Evolutionary conservation across 1,140 invertebrate genomes (phyloP), one percentile per base, ranked within the genome.

Genomic region (Gonatopus flavifemur): DNA sequence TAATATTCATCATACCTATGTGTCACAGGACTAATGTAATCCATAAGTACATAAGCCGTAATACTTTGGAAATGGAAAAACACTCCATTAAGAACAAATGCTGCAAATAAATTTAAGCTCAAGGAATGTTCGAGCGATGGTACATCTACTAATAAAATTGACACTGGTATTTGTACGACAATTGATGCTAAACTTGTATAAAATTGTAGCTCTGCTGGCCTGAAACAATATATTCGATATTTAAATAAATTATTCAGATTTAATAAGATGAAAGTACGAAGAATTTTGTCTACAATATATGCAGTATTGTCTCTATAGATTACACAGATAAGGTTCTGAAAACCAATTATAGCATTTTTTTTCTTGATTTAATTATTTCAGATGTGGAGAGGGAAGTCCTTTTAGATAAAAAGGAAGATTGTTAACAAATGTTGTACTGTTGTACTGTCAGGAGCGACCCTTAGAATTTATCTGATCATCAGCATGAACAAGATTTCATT

Each of bases 11-110:
- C 10, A 73, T 78, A 92, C 90, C 90, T 92, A 65, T 93, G 89
- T 25, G 90, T 92, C 10, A 93, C 88, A 30, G 90, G 90, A 76
- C 87, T 90, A 66, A 93, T 90, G 65, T 90, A 91, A 65, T 88
- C 87, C 86, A 93, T 90, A 39, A 93, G 81, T 36, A 89, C 88
- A 77, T 92, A 93, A 8, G 90, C 90, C 44, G 88, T 88, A 61
- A 93, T 90, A 72, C 88, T 91, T 84, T 93, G 91, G 67, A 89
- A 89, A 72, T 93, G 91, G 72, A 92, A 93, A 70, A 90, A 91
- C 5, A 91, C 66, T 43, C 90, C 90, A 76, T 91, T 91, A 1
- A 92, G 68, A 20, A 90, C 67, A 64, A 88, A 86, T 30, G 82
- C 83, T 22, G 81, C 67, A 6, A 89, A 69, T 49, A 88, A 66